Base-by-base conservation (phyloP, 2,797 vertebrate species). In the Lithobates sylvaticus region DNA sequence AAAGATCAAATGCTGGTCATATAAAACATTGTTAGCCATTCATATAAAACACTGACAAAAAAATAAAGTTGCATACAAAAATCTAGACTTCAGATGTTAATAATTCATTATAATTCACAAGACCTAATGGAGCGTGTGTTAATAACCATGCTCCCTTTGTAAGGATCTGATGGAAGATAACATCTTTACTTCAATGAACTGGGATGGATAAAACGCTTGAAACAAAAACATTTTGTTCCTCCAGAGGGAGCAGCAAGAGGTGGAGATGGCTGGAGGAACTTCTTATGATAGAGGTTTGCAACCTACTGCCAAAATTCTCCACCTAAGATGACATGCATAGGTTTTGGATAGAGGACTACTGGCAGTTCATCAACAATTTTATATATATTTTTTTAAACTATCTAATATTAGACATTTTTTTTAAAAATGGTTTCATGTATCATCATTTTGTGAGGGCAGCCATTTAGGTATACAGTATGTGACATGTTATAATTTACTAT, bases 1-100 rank as follows among this genome's bases (percentile, higher is more conserved):
- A 23, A 67, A 47, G 42, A 81, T 64, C n/a, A 47, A 76, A 81
- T n/a, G 44, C 29, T 64, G 80, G 72, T 78, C 80, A 73, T 75
- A 76, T 70, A 86, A 68, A 65, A 83, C 78, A 78, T 73, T 50
- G 78, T 67, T 86, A 73, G 75, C 36, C 79, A 10, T 75, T 75
- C 58, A 23, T 81, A 76, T 42, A 86, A 76, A 81, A 86, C 78
- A 81, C 18, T 76, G 27, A 76, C 18, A 32, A 81, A 32, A 81
- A 73, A 27, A 78, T 42, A 73, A 71, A 50, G 29, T 76, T 69
- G 29, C 72, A 69, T 81, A 76, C 39, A 54, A 81, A 81, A 61
- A 73, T 81, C 68, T 58, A 58, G 29, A 58, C 8, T 26, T 23
- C 54, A 8, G 54, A 23, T 61, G 54, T 61, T 61, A 61, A 21